phyloP scores from a whole-genome alignment of 2,888 invertebrate genomes.

The Cantharis lateralis region DNA sequence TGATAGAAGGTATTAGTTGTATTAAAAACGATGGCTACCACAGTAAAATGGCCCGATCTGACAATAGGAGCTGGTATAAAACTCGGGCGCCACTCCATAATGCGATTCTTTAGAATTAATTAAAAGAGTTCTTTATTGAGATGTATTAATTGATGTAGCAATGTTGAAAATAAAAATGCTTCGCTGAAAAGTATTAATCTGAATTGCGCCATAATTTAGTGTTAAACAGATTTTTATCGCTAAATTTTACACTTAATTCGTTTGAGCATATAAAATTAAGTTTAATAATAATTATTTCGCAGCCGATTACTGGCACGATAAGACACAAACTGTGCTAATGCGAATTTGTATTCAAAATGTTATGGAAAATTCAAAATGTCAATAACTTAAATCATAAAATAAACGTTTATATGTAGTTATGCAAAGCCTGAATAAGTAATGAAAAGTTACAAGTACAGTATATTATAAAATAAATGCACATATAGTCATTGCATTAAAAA shows the following conservation, averaged over 20 bases:
- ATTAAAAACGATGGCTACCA: background rate
- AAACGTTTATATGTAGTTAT: background rate
- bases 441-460: background rate
- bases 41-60: background rate
- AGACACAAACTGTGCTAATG: background rate
- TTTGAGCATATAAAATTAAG: background rate
- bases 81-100: background rate
- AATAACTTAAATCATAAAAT: background rate
- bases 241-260: background rate
- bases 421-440: background rate
- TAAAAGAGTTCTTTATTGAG: background rate
- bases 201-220: background rate
- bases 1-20: background rate
- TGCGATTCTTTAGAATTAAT: background rate
- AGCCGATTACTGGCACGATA: background rate
- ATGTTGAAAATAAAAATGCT: background rate
- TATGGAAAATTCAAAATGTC: background rate
- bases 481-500: slow-evolving; percentile 5
- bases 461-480: slow-evolving; percentile 1
- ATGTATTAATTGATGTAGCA: background rate
- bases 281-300: background rate
- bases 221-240: background rate
- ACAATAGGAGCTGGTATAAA: background rate
- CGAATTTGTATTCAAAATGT: background rate
- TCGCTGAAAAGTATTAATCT: background rate